These are phyloP conservation scores for Xyrichtys novacula DNA, from an alignment of 2,797 vertebrate genomes.

Conservation along the genomic window DNA sequence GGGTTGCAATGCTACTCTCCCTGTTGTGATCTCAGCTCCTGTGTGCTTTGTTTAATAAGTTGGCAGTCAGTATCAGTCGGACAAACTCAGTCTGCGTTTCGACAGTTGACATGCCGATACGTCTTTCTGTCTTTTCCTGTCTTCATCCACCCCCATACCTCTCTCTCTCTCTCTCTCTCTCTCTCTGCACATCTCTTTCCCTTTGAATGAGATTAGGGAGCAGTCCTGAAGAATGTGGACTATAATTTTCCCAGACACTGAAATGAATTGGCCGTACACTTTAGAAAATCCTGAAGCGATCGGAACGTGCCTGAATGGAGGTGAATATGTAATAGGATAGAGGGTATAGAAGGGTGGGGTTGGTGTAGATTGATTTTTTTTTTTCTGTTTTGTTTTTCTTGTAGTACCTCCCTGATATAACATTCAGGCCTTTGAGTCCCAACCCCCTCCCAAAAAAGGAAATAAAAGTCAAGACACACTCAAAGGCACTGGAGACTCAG, in stretches of 20 bases:
- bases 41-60: conserved; percentile 50
- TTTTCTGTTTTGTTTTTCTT: conserved; percentile 38
- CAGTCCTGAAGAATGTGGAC: conserved; percentile 72
- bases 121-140: conserved; percentile 44
- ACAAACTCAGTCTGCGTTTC: conserved; percentile 22
- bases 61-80: conserved; percentile 37
- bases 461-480: conserved; percentile 62
- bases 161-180: too few species aligned
- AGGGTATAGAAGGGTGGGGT: conserved; percentile 1
- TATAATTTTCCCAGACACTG: conserved; percentile 73
- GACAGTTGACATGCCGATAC: conserved; percentile 47
- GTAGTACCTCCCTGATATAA: conserved; percentile 34
- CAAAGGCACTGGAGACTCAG: conserved; percentile 44
- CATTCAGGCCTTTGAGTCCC: conserved; percentile 43
- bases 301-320: conserved; percentile 61
- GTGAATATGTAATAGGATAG: conserved; percentile 62
- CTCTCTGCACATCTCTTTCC: conserved; percentile 5
- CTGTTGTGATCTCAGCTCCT: conserved; percentile 30
- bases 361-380: conserved; percentile 66
- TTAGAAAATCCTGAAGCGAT: conserved; percentile 63
- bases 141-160: conserved; percentile 19
- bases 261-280: conserved; percentile 74
- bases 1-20: conserved; percentile 29
- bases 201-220: conserved; percentile 61
- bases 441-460: conserved; percentile 53